These are phyloP conservation scores for Haliclystus octoradiatus DNA, from an alignment of 30 jellyfish, hydroid and myxozoan species.

Conservation along the genomic window DNA sequence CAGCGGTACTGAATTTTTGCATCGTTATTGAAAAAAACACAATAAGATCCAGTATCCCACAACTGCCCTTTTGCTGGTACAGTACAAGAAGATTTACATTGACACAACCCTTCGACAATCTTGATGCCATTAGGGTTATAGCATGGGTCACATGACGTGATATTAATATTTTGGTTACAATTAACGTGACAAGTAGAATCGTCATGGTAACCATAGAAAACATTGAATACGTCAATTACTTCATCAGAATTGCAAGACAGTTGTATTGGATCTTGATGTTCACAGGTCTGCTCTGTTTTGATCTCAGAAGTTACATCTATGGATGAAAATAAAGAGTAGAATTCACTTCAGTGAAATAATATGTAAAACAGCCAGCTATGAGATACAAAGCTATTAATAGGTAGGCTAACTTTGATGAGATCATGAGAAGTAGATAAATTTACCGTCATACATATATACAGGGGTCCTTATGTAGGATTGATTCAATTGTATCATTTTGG, in stretches of 20 bases:
- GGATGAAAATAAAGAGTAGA: too few species aligned
- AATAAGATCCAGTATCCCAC: neutral
- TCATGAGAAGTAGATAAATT: too few species aligned
- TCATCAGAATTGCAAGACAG: neutral
- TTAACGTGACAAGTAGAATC: neutral
- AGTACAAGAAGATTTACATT: neutral
- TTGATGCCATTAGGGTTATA: neutral
- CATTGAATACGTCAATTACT: neutral
- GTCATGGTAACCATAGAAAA: neutral
- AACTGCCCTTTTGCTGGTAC: neutral
- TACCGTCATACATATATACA: too few species aligned
- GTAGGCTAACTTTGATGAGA: too few species aligned
- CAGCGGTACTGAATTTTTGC: neutral
- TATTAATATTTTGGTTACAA: neutral
- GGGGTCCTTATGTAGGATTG: too few species aligned
- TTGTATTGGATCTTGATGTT: neutral
- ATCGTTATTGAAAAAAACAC: neutral
- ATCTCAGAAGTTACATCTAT: neutral
- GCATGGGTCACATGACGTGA: neutral
- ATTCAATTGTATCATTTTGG: too few species aligned
- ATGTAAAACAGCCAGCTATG: too few species aligned
- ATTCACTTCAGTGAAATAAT: too few species aligned
- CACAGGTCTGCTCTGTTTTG: neutral
- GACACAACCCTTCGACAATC: neutral
- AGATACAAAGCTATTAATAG: too few species aligned